These are phyloP conservation scores for Villa cingulata DNA, from an alignment of 2,888 invertebrate species.

Conservation along the genomic window DNA sequence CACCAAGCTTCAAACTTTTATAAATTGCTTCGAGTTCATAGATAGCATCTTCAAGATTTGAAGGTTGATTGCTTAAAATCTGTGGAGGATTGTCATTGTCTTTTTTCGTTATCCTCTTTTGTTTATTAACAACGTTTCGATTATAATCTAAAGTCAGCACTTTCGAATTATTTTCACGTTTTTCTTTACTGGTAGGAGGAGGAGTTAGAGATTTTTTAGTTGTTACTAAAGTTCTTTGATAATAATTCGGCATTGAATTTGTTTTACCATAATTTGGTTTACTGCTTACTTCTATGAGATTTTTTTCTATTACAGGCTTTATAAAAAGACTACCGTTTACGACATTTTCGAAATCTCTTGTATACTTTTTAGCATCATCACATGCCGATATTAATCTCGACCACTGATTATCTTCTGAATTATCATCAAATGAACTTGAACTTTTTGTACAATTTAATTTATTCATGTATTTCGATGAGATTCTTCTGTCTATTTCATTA, in stretches of 20 bases:
- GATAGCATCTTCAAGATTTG: slow-evolving; percentile 75
- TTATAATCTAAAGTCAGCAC: not conserved
- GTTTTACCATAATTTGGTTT: slow-evolving; percentile 23
- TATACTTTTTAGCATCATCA: not conserved
- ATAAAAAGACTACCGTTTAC: slow-evolving; percentile 30
- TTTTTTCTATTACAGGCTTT: slow-evolving; percentile 24
- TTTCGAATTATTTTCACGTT: slow-evolving; percentile 15
- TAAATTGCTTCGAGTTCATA: slow-evolving; percentile 85
- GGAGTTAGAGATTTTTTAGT: slow-evolving; percentile 10
- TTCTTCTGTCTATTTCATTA: not conserved
- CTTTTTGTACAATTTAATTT: not conserved
- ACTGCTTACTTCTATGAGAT: slow-evolving; percentile 27
- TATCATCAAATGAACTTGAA: not conserved
- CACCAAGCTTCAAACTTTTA: slow-evolving; percentile 70
- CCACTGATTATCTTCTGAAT: not conserved
- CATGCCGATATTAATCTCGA: no score
- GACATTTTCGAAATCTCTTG: slow-evolving; percentile 17
- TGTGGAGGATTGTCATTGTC: slow-evolving; percentile 24
- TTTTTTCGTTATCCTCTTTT: slow-evolving; percentile 25
- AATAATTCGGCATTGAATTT: slow-evolving; percentile 33
- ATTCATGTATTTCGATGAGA: not conserved
- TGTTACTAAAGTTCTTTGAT: slow-evolving; percentile 17
- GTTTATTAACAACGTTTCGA: slow-evolving; percentile 16
- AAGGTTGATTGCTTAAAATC: slow-evolving; percentile 46
- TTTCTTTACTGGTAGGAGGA: slow-evolving; percentile 32